Evolutionary conservation across 2,888 invertebrate genomes (phyloP).

Genomic region (Teleogryllus oceanicus): DNA sequence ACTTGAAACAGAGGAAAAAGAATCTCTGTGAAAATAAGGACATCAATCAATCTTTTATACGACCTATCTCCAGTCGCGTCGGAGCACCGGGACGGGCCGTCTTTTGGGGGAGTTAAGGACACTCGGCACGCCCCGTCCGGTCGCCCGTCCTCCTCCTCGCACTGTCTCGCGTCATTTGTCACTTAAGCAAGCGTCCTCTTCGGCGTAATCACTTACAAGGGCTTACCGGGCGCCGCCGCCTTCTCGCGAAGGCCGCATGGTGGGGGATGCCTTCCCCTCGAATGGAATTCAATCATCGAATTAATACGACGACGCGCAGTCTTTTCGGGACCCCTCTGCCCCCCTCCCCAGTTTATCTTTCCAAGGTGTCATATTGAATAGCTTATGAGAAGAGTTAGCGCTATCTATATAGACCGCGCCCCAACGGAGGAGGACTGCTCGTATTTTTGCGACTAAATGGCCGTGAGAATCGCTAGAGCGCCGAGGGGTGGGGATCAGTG

Average conservation of each 20-base stretch:
- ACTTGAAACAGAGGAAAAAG: background rate
- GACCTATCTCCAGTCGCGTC: background rate
- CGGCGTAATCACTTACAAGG: conserved; percentile 1
- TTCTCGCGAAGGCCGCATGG: too few species aligned
- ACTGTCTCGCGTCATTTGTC: conserved; percentile 5
- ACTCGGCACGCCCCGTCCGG: background rate
- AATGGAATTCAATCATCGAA: background rate
- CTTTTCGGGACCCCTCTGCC: background rate
- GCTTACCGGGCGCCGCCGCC: background rate
- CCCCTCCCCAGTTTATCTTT: background rate
- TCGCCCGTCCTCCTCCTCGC: background rate
- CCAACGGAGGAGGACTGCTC: too few species aligned
- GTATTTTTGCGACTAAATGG: background rate
- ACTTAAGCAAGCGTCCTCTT: background rate
- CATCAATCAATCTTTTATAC: background rate
- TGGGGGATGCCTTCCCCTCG: too few species aligned
- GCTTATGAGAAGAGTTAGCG: background rate
- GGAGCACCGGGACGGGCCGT: background rate
- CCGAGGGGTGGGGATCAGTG: background rate
- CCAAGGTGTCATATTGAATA: conserved; percentile 9
- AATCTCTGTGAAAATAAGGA: background rate
- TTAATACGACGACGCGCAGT: background rate
- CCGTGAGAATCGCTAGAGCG: background rate
- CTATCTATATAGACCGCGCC: conserved; percentile 7
- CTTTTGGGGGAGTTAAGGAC: background rate